These are phyloP conservation scores for Brachionichthys hirsutus DNA, from an alignment of 2,113 vertebrate species.

Conservation along the genomic window DNA sequence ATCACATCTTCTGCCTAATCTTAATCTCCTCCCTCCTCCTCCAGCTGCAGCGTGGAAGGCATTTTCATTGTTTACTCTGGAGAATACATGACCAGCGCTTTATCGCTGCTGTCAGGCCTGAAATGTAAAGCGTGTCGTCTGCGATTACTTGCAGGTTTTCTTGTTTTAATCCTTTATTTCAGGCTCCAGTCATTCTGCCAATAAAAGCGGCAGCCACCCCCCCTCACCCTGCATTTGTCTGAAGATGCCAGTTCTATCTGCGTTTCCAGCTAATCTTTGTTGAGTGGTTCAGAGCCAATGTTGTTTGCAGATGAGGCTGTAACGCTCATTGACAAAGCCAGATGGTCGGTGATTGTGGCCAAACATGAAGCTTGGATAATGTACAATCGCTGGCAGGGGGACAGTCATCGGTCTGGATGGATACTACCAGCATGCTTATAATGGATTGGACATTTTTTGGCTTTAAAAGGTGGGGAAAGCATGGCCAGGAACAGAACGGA, in stretches of 20 bases:
- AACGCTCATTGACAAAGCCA: constrained; percentile 74
- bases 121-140: constrained; percentile 63
- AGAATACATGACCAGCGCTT: constrained; percentile 64
- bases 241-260: constrained; percentile 58
- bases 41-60: constrained; percentile 52
- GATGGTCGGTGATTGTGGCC: constrained; percentile 78
- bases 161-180: constrained; percentile 68
- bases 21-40: constrained; percentile 63
- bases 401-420: constrained; percentile 71
- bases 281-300: constrained; percentile 66
- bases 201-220: constrained; percentile 7
- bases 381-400: constrained; percentile 74
- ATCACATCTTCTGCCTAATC: constrained; percentile 65
- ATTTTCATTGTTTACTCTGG: constrained; percentile 68
- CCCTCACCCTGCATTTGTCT: constrained; percentile 53
- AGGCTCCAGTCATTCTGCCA: constrained; percentile 56
- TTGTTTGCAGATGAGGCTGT: constrained; percentile 78
- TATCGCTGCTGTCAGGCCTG: constrained; percentile 71
- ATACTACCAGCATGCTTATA: constrained; percentile 78
- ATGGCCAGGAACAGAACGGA: constrained; percentile 59
- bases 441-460: constrained; percentile 75
- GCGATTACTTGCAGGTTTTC: constrained; percentile 66
- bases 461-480: constrained; percentile 61
- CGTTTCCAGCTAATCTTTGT: constrained; percentile 71
- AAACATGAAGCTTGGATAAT: constrained; percentile 77